These are phyloP conservation scores for Aporophyla nigra DNA, from an alignment of 2,888 invertebrate species.

Conservation along the genomic window DNA sequence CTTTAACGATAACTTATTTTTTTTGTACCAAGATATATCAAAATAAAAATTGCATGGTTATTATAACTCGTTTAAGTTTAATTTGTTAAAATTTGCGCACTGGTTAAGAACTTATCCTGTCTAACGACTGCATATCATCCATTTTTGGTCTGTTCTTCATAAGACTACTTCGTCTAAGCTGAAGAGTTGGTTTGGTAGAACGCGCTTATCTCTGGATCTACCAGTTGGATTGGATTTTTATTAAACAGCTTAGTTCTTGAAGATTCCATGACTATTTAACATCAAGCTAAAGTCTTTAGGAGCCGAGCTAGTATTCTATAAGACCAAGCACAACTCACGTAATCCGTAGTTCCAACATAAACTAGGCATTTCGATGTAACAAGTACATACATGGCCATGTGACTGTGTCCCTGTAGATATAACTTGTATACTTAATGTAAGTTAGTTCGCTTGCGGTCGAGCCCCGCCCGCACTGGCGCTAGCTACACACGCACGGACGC, in stretches of 20 bases:
- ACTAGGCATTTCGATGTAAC: not conserved
- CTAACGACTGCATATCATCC: not conserved
- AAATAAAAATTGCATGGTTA: no score
- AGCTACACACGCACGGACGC: not conserved
- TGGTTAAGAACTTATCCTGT: no score
- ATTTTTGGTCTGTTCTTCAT: not conserved
- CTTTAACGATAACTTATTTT: no score
- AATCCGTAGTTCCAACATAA: not conserved
- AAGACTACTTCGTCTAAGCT: not conserved
- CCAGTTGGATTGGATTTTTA: no score
- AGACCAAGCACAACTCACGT: not conserved
- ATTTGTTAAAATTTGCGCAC: no score
- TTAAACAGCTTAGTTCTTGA: no score
- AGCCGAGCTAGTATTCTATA: not conserved
- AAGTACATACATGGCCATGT: not conserved
- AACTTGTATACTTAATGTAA: not conserved
- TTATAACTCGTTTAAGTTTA: no score
- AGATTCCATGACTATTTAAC: no score
- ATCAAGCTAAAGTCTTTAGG: not conserved
- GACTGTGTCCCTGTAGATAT: not conserved
- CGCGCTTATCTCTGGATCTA: no score
- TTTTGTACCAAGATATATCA: no score
- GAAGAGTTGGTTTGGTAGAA: no score
- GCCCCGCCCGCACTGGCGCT: slow-evolving; percentile 2
- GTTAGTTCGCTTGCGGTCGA: slow-evolving; percentile 17